Evolutionary conservation across 2,113 vertebrate genomes (phyloP).

Genomic region (Cyanistes caeruleus): DNA sequence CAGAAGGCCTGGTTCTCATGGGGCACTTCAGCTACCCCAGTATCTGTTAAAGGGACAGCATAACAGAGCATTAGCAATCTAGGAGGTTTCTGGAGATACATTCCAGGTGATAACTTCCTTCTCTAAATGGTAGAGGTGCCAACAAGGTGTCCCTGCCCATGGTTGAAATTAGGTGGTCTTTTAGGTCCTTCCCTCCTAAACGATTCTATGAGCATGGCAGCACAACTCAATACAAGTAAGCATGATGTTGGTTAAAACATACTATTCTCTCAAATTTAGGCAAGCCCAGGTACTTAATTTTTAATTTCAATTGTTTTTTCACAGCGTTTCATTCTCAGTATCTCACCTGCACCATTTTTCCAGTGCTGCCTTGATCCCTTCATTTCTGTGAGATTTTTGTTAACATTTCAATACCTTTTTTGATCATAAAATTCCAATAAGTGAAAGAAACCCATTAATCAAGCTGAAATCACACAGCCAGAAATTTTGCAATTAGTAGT

Average conservation of each 20-base stretch:
- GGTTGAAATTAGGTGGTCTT: neutral
- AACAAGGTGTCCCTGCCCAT: neutral
- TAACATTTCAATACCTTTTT: neutral
- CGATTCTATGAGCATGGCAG: neutral
- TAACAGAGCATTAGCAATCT: neutral
- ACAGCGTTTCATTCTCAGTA: neutral
- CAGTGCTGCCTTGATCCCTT: neutral
- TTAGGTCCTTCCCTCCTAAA: neutral
- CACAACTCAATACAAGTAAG: neutral
- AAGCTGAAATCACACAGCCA: neutral
- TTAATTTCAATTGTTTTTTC: neutral
- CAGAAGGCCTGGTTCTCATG: neutral
- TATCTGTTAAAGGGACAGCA: neutral
- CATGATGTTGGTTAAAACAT: rapidly evolving
- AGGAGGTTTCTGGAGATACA: neutral
- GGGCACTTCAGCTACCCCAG: neutral
- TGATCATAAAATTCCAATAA: neutral
- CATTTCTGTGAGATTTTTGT: neutral
- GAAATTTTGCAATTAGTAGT: neutral
- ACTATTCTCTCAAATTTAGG: neutral
- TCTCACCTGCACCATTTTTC: neutral
- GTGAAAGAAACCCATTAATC: neutral
- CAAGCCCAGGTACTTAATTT: neutral
- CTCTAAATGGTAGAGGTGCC: neutral
- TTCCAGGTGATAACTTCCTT: neutral